phyloP scores from a whole-genome alignment of 2,888 invertebrate species.

The Drosophila trichaetosa region DNA sequence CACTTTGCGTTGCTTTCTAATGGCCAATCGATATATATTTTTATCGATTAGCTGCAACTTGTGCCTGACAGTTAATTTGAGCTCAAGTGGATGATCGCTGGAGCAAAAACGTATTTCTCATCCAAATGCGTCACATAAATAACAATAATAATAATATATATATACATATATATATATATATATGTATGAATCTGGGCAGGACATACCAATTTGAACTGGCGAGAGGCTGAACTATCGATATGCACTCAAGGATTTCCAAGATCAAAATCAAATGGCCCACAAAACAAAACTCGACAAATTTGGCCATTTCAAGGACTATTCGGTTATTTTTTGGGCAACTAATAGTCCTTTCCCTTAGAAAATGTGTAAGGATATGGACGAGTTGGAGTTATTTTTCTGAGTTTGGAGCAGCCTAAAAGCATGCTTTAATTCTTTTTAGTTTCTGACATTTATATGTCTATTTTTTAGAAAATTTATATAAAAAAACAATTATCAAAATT shows the following conservation, averaged over 20 bases:
- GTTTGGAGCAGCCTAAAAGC: not conserved
- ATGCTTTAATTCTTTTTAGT: not conserved
- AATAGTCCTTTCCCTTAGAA: not conserved
- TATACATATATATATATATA: not conserved
- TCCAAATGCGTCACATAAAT: not conserved
- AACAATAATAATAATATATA: not conserved
- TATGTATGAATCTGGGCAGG: not conserved
- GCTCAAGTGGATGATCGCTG: not conserved
- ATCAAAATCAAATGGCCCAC: too few relatives aligned
- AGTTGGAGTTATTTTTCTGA: not conserved
- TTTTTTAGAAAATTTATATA: not conserved
- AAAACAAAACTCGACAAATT: too few relatives aligned
- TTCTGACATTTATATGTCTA: not conserved
- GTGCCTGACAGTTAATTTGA: constrained; percentile 9
- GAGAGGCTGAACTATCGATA: not conserved
- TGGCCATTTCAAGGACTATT: not conserved
- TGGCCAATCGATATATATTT: constrained; percentile 33
- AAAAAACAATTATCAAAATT: too few relatives aligned
- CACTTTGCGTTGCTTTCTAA: constrained; percentile 16
- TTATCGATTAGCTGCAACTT: constrained; percentile 30
- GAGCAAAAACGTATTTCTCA: not conserved
- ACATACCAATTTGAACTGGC: not conserved
- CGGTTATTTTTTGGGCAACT: not conserved
- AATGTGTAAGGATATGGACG: not conserved
- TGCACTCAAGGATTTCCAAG: not conserved